Base-by-base conservation (phyloP, 2,797 vertebrate species). In the Catharus ustulatus region DNA sequence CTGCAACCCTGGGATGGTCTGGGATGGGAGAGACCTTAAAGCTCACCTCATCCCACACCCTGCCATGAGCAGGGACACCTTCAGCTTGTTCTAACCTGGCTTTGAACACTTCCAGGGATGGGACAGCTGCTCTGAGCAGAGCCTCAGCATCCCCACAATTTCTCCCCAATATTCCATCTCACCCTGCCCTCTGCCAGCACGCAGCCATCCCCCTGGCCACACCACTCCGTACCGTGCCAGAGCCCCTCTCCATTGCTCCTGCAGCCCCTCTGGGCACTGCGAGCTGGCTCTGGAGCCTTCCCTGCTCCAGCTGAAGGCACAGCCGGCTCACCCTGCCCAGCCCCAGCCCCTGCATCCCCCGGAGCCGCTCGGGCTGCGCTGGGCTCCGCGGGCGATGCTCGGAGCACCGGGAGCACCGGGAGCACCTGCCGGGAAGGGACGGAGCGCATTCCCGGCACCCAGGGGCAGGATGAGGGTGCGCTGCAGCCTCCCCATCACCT, bases 201-300 rank as follows among this genome's bases (percentile, higher is more conserved):
- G 11, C 72, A 59, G 13, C 73, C 51, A 16, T 58, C 10, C 38
- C 11, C 8, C 9, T 20, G 10, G 7, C 23, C 63, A 36, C 43
- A 19, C 3, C 66, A 6, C 55, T 9, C 29, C 55, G 12, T 6
- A 18, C 63, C 42, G 30, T 22, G 3, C 11, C 78, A 11, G 0
- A 64, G 1, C 14, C 52, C 45, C 30, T 42, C 52, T 36, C 38
- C 80, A 40, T n/a, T 40, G 20, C 22, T 66, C 21, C 1, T 5
- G 18, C n/a, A 58, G 58, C 26, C 30, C 73, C 46, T 66, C 7
- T 3, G 10, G 15, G 40, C 59, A 7, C 87, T 46, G 51, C 4
- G 1, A 6, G 45, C 15, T 16, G 1, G 1, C 72, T 46, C 1
- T 7, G 49, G 45, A 59, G 13, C 63, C 16, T 20, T 22, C n/a